Evolutionary conservation across 1,140 invertebrate genomes (phyloP), one percentile per base, ranked within the genome.

Genomic region (Pomacea maculata): DNA sequence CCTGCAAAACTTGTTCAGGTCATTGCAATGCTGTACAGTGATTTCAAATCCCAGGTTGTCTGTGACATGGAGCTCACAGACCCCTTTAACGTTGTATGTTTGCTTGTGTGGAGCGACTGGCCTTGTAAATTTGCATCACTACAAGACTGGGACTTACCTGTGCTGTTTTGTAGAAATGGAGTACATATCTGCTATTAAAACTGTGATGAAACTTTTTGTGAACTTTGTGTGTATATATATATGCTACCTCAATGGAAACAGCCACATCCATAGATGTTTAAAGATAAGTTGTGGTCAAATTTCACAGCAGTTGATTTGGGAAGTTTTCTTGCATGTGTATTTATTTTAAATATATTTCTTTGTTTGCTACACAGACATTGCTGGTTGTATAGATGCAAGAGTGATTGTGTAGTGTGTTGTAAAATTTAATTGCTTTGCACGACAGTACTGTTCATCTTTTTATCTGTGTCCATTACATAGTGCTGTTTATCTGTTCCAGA

Each of bases 401-500:
- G 34, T 45, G 34, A 45, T 45, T 45, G 34, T 45, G 34, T 45
- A 45, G 34, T 45, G 34, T 6, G 6, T 45, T 45, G 34, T 45
- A 45, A 45, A 2, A 45, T 45, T 45, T 45, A 45, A 45, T 45
- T 45, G 34, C 34, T 4, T 45, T 45, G 34, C 34, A 45, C 6
- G 34, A 45, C 34, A 45, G 34, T 45, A 6, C 25, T 25, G 25
- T 25, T 25, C 25, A 25, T 25, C 25, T 25, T 25, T 25, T 25
- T 25, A 25, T 25, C 25, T 25, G 25, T 25, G 34, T 45, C 34
- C 6, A 45, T 45, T 45, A 45, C 34, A 45, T 6, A 45, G 34
- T 45, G 34, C 57, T 61, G 15, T 61, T 17, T 61, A 17, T 61
- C 11, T 61, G 57, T 61, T 17, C 57, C 80, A 85, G 82, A 83